phyloP scores from a whole-genome alignment of 2,113 vertebrate genomes.

The Alectura lathami region DNA sequence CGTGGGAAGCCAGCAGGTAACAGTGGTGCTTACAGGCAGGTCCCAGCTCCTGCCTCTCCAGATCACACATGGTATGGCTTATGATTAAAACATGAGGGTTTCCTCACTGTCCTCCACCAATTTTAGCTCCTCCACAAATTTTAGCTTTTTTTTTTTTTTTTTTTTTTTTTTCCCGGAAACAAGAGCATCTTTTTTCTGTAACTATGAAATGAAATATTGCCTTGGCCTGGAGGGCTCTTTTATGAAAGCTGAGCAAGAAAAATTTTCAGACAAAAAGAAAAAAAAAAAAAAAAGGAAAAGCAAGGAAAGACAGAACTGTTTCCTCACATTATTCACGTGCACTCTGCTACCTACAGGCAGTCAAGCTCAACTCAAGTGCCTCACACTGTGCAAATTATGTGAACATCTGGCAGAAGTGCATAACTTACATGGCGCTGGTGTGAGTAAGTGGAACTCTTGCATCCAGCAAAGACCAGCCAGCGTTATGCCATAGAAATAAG shows the following conservation, averaged over 20 bases:
- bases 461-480: neutral
- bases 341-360: neutral
- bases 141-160: neutral
- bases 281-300: neutral
- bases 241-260: neutral
- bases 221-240: neutral
- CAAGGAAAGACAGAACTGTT: neutral
- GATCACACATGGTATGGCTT: neutral
- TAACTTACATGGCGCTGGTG: neutral
- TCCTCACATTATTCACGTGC: neutral
- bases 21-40: neutral
- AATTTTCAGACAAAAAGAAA: neutral
- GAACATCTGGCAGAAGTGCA: neutral
- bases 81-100: neutral
- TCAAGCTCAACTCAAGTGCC: neutral
- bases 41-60: neutral
- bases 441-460: neutral
- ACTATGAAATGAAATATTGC: neutral
- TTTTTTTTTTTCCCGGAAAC: neutral
- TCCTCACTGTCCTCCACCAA: neutral
- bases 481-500: constrained; percentile 4
- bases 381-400: neutral
- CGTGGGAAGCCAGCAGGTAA: neutral
- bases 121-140: neutral
- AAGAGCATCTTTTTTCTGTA: neutral